These are phyloP conservation scores for Danio jaintianensis DNA, from an alignment of 2,797 vertebrate species.

Conservation along the genomic window DNA sequence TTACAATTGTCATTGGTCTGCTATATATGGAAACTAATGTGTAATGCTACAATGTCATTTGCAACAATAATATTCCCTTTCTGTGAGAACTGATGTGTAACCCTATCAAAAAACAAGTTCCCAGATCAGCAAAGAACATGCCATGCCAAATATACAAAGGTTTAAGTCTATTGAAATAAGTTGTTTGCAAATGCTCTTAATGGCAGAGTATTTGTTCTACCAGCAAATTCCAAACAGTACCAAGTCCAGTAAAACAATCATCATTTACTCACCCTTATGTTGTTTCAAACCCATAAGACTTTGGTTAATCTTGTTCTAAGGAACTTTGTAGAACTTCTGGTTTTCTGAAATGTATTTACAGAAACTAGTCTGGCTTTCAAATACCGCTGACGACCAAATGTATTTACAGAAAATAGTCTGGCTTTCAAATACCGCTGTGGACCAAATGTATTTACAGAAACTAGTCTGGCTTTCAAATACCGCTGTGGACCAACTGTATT, in stretches of 20 bases:
- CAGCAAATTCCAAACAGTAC: not conserved
- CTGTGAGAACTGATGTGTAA: constrained; percentile 11
- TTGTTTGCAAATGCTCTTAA: not conserved
- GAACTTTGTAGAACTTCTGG: too few species aligned
- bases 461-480: too few species aligned
- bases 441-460: too few species aligned
- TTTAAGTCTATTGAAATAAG: not conserved
- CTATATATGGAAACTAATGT: constrained; percentile 15
- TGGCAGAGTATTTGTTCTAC: not conserved
- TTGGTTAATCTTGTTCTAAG: not conserved
- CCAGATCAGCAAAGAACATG: not conserved
- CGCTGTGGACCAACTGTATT: too few species aligned
- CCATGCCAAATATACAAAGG: not conserved
- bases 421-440: too few species aligned
- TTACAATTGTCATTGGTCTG: not conserved
- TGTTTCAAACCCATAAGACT: not conserved
- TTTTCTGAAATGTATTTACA: too few species aligned
- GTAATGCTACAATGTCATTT: constrained; percentile 30
- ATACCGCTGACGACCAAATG: too few species aligned
- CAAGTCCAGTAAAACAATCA: not conserved
- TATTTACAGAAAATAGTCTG: too few species aligned
- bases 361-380: too few species aligned
- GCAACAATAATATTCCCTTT: not conserved
- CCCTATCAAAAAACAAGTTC: not conserved
- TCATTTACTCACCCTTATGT: not conserved